Evolutionary conservation across 2,113 vertebrate genomes (phyloP), one percentile per base, ranked within the genome.

Genomic region (Rattus rattus): DNA sequence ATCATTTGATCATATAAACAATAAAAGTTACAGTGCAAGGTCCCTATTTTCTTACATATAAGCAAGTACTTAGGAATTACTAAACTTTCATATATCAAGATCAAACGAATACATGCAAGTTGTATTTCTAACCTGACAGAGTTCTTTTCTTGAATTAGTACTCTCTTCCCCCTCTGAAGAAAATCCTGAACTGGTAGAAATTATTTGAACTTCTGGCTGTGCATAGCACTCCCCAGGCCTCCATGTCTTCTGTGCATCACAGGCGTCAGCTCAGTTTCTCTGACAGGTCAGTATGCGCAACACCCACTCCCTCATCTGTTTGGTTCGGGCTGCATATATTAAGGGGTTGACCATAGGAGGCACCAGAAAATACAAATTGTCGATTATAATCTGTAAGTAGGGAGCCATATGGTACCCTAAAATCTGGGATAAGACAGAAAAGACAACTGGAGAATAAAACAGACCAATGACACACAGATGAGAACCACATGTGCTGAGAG

Each of bases 401-500:
- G 8, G 75, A 28, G 97, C 63, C 61, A 98, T 7, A 7, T 1
- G 36, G 1, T 4, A 88, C 0, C 97, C 95, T 1, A 98, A 98
- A 67, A 94, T n/a, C 30, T 98, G 98, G 0, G 61, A 93, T 0
- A 98, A 22, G 0, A 98, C 92, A 0, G 97, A 86, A 83, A 98
- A 96, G 0, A 97, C 90, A 0, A 96, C 95, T 0, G 97, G 97
- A 4, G 56, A 2, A 13, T 96, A 97, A 94, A 97, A 98, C 7
- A 97, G 93, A 1, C 87, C 9, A 11, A 97, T 94, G 30, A 97
- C 90, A 1, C 93, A 96, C 91, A 98, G 0, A 4, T 97, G 98
- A 1, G 98, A 98, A 54, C 81, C 20, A 2, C 98, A 97, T 8
- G 98, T 98, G 84, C 49, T 93, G 3, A 98, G 59, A 36, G 98